Base-by-base conservation (phyloP, 2,797 vertebrate genomes). In the Margarornis squamiger region DNA sequence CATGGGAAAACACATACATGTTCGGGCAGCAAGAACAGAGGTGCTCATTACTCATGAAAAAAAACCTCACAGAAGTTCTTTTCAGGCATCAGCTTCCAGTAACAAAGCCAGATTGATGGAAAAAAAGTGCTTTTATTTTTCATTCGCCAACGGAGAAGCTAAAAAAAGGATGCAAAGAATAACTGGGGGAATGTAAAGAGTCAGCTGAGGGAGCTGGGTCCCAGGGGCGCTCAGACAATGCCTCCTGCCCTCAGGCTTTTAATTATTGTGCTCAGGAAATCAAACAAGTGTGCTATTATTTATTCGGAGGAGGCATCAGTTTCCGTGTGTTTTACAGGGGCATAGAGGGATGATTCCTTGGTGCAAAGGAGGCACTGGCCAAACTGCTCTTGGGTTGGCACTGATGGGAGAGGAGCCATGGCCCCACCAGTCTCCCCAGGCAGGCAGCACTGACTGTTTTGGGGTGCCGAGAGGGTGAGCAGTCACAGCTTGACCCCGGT, bases 61-160 rank as follows among this genome's bases (percentile, higher is more conserved):
- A 91, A 84, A 91, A 70, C 75, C 1, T 63, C 92, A 96, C 94
- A 97, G 92, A 95, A 94, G 91, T 96, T 90, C 96, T 95, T 96
- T 96, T 96, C 96, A 96, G 94, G 93, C 93, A 96, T 94, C 55
- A 3, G 87, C 96, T 95, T 95, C 92, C 95, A 96, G 85, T 58
- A 93, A 96, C 94, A 93, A 96, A 96, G 88, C 66, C 86, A 94
- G 94, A 95, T 71, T 93, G 93, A 95, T 94, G 91, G 89, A 93
- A 95, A 94, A 95, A 95, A 96, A 95, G 95, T 91, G 91, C 91
- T 96, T 96, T 96, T 96, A 92, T 93, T 97, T 97, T 95, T 96
- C 91, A 88, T 96, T 96, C 5, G 39, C 92, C 89, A 92, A 95
- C 48, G 41, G 87, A 90, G 75, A 77, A 88, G 70, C 91, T 68